Base-by-base conservation (phyloP, 2,113 vertebrate genomes). In the Platichthys stellatus region DNA sequence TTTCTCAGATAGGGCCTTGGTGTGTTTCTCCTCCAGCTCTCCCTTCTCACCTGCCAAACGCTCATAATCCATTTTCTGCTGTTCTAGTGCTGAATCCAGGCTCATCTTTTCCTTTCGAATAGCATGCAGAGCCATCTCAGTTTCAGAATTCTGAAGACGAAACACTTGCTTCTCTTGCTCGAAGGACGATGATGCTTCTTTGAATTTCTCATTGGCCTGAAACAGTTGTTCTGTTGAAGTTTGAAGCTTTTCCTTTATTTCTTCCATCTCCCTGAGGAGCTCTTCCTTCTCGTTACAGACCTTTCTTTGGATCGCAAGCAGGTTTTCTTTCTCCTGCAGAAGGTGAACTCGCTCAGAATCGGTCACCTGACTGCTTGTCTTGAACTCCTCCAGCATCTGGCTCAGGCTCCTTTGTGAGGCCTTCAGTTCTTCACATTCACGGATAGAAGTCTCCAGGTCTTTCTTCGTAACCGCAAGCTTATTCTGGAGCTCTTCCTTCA, bases 241-340 rank as follows among this genome's bases (percentile, higher is more conserved):
- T 0, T 14, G 64, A 35, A 97, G 90, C 40, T 94, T 94, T 53
- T 94, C 93, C 0, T 89, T 67, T n/a, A 95, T 3, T 13, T 90
- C 88, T 47, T 94, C 81, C 0, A 93, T 93, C 69, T 96, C 94
- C 63, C 64, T 90, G 2, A 93, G 0, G 17, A 97, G 94, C 6
- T 95, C 90, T 26, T 96, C 95, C 35, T 90, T 96, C 82, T 97
- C 95, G 1, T 90, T 90, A 43, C 90, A 81, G 57, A 95, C 92
- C 79, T 91, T 95, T 63, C 80, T 92, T 74, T 97, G 95, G 0
- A 87, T 83, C 1, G 93, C 83, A 9, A 94, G 89, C 23, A 97
- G 79, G 56, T 92, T 87, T 74, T 98, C 96, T 62, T 97, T 98
- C 85, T 98, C 96, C 12, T 95, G 95, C 31, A 96, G 83, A 23